phyloP scores from a whole-genome alignment of 2,113 vertebrate genomes.

The Panthera leo region DNA sequence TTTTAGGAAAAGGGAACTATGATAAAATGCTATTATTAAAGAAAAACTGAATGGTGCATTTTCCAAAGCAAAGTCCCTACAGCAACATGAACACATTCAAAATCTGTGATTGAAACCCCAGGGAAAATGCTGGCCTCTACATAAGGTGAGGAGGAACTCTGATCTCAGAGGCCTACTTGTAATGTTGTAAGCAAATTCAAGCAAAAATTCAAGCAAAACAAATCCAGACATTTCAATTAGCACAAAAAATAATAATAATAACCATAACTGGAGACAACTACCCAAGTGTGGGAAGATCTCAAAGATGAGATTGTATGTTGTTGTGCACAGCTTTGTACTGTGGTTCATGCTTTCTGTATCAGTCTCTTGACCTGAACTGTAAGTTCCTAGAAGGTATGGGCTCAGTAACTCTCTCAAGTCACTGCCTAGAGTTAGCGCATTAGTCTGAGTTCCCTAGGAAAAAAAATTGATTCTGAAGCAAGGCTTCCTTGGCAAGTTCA shows the following conservation, averaged over 20 bases:
- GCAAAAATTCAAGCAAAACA: not conserved
- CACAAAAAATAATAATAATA: not conserved
- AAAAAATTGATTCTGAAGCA: not conserved
- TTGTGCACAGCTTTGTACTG: not conserved
- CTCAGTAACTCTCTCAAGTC: not conserved
- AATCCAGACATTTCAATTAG: not conserved
- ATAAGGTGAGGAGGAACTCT: not conserved
- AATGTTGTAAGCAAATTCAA: not conserved
- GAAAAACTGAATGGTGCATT: slow-evolving; percentile 13
- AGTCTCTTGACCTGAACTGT: not conserved
- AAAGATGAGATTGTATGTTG: not conserved
- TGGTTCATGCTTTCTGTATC: not conserved
- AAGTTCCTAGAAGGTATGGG: not conserved
- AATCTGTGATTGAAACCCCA: not conserved
- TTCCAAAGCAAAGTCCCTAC: slow-evolving; percentile 48
- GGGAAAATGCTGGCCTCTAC: not conserved
- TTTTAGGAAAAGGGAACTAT: slow-evolving; percentile 42
- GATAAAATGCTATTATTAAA: slow-evolving; percentile 50
- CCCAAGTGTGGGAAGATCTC: not conserved
- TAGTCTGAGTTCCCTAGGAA: not conserved
- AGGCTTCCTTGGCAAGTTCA: not conserved
- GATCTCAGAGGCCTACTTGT: not conserved
- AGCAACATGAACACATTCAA: slow-evolving; percentile 39
- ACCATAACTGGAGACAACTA: not conserved
- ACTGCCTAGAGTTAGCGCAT: not conserved